phyloP scores from a whole-genome alignment of 2,888 invertebrate species.

The Synergus japonicus region DNA sequence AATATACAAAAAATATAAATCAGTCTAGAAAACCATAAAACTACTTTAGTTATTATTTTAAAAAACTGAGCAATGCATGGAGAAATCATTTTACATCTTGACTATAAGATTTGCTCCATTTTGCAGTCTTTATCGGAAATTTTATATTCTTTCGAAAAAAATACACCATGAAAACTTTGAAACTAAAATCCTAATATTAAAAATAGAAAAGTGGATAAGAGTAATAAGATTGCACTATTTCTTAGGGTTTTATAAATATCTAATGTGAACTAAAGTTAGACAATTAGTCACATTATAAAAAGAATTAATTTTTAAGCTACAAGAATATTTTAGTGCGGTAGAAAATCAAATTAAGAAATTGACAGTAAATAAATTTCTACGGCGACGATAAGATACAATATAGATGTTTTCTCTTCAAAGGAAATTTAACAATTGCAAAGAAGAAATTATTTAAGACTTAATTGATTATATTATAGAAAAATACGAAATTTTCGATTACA shows the following conservation, averaged over 20 bases:
- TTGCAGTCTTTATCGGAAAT: not conserved
- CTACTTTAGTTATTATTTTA: not conserved
- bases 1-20: not conserved
- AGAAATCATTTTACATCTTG: not conserved
- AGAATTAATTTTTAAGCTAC: not conserved
- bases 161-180: not conserved
- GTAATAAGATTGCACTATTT: not conserved
- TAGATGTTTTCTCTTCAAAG: not conserved
- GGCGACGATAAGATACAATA: not conserved
- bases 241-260: not conserved
- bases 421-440: not conserved
- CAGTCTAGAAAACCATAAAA: constrained; percentile 2
- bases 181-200: not conserved
- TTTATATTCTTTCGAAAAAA: not conserved
- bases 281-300: not conserved
- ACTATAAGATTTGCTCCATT: not conserved
- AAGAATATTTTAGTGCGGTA: not conserved
- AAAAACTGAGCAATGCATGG: not conserved
- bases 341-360: not conserved
- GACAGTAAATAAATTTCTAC: not conserved
- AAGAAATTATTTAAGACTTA: not conserved
- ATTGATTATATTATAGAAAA: not conserved
- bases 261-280: not conserved
- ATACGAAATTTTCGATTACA: not conserved
- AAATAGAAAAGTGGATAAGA: not conserved